Evolutionary conservation across 1,140 invertebrate genomes (phyloP).

Genomic region (Atta texana): DNA sequence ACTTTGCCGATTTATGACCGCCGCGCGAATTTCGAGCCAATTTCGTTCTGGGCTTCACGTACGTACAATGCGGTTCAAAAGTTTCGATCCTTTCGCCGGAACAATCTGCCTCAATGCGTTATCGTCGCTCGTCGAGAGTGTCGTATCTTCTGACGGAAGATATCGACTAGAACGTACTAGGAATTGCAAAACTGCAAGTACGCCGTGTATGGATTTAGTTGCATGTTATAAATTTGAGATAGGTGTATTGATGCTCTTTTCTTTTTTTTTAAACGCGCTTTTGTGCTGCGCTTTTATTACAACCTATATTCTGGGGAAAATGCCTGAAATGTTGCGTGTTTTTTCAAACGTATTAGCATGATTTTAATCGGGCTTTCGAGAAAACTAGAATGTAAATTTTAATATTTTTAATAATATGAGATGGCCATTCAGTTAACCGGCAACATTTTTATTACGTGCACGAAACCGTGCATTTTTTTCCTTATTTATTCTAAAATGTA

Average conservation of each 20-base stretch:
- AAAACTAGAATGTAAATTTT: not conserved
- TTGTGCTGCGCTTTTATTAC: not conserved
- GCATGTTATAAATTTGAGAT: slow-evolving; percentile 21
- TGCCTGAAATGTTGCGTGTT: slow-evolving; percentile 4
- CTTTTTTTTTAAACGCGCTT: not conserved
- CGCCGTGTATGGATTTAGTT: not conserved
- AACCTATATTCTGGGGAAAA: not conserved
- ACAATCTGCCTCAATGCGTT: not conserved
- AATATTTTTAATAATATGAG: slow-evolving; percentile 36
- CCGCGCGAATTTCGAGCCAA: slow-evolving; percentile 64
- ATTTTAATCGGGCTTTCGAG: slow-evolving; percentile 34
- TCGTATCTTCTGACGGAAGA: not conserved
- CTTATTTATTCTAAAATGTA: not conserved
- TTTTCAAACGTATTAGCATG: slow-evolving; percentile 20
- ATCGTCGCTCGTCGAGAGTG: not conserved
- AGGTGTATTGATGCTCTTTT: not conserved
- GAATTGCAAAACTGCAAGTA: not conserved
- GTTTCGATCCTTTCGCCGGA: slow-evolving; percentile 17
- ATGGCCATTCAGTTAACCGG: not conserved
- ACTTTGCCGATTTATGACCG: slow-evolving; percentile 68
- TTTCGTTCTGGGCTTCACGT: slow-evolving; percentile 47
- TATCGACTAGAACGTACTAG: not conserved
- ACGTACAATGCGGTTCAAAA: slow-evolving; percentile 44
- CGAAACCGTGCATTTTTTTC: slow-evolving; percentile 29
- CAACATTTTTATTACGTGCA: slow-evolving; percentile 26